Base-by-base conservation (phyloP, 2,888 invertebrate species). In the Rhagonycha lutea region DNA sequence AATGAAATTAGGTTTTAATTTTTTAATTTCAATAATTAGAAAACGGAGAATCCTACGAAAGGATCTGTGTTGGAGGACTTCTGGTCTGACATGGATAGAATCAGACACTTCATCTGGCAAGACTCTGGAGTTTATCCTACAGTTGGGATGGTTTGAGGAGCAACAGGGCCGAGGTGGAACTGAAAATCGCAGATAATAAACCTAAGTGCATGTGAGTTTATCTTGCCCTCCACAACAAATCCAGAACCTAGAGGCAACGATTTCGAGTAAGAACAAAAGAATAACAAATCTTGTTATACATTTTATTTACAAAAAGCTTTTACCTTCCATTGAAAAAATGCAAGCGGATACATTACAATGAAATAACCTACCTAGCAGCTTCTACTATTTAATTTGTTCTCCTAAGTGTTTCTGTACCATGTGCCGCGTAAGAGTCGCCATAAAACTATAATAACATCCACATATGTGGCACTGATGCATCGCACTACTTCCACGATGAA, bases 381-480 rank as follows among this genome's bases (percentile, higher is more conserved):
- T 12, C 24, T 65, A 26, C n/a, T 65, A 65, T n/a, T 69, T 28
- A 18, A 47, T 47, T 69, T 65, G 14, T 63, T 71, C 14, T 11
- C 14, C 65, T 4, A 76, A 67, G 65, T 87, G 87, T 80, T 85
- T 84, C 47, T 86, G 85, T 4, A 87, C 85, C 29, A 87, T 84
- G 72, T 87, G 87, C 60, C 87, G 80, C 0, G 87, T 87, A 63
- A 87, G 78, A 1, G 87, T 86, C 7, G 86, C 86, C 14, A 83
- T 81, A 78, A 84, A 86, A 73, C 87, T 86, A 76, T 86, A 87
- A 9, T 85, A 85, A 72, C 85, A 86, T 18, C 83, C 84, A 73
- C 87, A 87, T 61, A 86, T 83, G 4, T 85, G 82, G 80, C 87
- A 87, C 72, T 84, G 76, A 69, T 81, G 78, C 47, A 81, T 72